Base-by-base conservation (phyloP, 2,888 invertebrate species). In the Caenorhabditis afra region DNA sequence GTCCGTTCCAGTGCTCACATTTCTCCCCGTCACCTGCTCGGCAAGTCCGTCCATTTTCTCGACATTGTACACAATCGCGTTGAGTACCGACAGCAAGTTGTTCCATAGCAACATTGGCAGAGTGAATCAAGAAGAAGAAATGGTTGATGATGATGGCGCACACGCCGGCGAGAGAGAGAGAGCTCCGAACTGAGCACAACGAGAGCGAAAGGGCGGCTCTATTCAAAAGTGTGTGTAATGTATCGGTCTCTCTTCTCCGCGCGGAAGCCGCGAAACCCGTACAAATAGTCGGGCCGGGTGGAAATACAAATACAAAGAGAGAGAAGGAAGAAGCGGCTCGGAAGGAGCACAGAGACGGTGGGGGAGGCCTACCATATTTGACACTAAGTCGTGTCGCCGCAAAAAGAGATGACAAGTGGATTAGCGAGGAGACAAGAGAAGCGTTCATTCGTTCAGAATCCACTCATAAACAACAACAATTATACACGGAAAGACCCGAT, bases 81-180 rank as follows among this genome's bases (percentile, higher is more conserved):
- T 76, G 16, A 76, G 58, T 55, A 76, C 68, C 39, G 76, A 76
- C 20, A 76, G 57, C 50, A 76, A 47, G 62, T 76, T 76, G 64
- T 76, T 67, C 76, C 76, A 76, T 64, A 76, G 67, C 67, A 76
- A 68, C 76, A 76, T 76, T 55, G 49, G 62, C 70, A 70, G n/a
- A 68, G 44, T 11, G 20, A 47, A 47, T 47, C 47, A 59, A 59
- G 59, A 70, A 61, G 45, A 59, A 59, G 59, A 70, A 61, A 53
- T 45, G 39, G 29, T 29, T 29, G 29, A 29, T 7, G 29, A 29
- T 29, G 29, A 29, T 29, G 53, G 29, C 37, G 14, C 57, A 44
- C 64, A 29, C 47, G 55, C 47, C 52, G 52, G 44, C 44, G 29
- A 22, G 41, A 41, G 49, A 44, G 44, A 29, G 29, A 22, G 41